Evolutionary conservation across 2,113 vertebrate genomes (phyloP), one percentile per base, ranked within the genome.

Genomic region (Urocolius indicus): DNA sequence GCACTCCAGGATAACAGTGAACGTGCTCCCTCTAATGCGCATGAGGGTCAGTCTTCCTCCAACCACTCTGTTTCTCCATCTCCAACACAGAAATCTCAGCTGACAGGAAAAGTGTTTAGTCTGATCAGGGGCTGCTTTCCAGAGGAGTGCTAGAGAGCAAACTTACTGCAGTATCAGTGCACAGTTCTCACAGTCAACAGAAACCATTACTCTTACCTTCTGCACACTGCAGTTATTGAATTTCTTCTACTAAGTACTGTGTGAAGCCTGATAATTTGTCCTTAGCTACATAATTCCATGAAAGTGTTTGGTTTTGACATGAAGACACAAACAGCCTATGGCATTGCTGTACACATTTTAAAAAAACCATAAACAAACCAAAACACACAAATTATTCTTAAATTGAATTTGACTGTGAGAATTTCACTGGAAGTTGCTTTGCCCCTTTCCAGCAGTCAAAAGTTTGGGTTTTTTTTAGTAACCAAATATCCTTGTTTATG

Each of bases 21-120:
- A 45, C 0, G 0, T 41, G 45, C 14, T 27, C 15, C 52, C 24
- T 65, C n/a, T 1, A 0, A 0, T 5, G 22, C 1, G 0, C 1
- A 1, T 10, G 36, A 8, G 7, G 34, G 30, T 55, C 30, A 7
- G 48, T 62, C 9, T 30, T 71, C 13, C 27, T 78, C 73, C 38
- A 16, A 41, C 54, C 68, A 36, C 43, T 16, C 27, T 51, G 34
- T 84, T 79, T 68, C 34, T 30, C 36, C 30, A 34, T 21, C 15
- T 30, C 30, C 72, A 38, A 11, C 57, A 63, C 0, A 0, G 32
- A 65, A 20, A 65, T 11, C 46, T 10, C 30, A 36, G 49, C 23
- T 41, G 63, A 20, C 48, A 36, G 51, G 24, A 58, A 65, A 34
- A 13, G 21, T 22, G 32, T 32, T 80, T 45, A 29, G 51, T 67